These are phyloP conservation scores for Drosophila dunni DNA, from an alignment of 1,140 invertebrate genomes.

Conservation along the genomic window DNA sequence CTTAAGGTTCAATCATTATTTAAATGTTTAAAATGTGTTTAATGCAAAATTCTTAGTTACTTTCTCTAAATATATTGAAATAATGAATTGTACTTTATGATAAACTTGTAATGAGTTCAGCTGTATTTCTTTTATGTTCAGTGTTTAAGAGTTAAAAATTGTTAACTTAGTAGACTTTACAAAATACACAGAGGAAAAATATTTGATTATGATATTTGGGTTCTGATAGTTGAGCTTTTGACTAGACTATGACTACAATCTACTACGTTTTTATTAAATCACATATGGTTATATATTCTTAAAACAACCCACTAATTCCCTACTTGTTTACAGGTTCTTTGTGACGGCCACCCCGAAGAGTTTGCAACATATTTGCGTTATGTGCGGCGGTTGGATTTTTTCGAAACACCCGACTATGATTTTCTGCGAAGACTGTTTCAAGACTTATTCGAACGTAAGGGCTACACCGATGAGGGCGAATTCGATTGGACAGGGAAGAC, in stretches of 20 bases:
- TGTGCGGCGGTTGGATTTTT: conserved; percentile 98
- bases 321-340: conserved; percentile 88
- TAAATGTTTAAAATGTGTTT: too few relatives aligned
- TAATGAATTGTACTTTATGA: too few relatives aligned
- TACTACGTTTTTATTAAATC: not conserved
- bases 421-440: conserved; percentile 98
- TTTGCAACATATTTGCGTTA: conserved; percentile 99
- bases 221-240: not conserved
- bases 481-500: conserved; percentile 99
- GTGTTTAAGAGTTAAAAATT: too few relatives aligned
- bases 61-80: too few relatives aligned
- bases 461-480: conserved; percentile 96
- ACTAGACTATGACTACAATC: not conserved
- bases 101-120: too few relatives aligned
- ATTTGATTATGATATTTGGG: too few relatives aligned
- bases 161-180: too few relatives aligned
- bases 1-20: too few relatives aligned
- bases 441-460: conserved; percentile 96
- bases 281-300: not conserved
- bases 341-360: conserved; percentile 98
- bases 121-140: too few relatives aligned
- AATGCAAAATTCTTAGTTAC: too few relatives aligned
- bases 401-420: conserved; percentile 99
- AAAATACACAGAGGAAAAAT: too few relatives aligned
- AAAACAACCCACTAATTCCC: not conserved